Evolutionary conservation across 2,113 vertebrate species (phyloP).

Genomic region (Macroglossus sobrinus): DNA sequence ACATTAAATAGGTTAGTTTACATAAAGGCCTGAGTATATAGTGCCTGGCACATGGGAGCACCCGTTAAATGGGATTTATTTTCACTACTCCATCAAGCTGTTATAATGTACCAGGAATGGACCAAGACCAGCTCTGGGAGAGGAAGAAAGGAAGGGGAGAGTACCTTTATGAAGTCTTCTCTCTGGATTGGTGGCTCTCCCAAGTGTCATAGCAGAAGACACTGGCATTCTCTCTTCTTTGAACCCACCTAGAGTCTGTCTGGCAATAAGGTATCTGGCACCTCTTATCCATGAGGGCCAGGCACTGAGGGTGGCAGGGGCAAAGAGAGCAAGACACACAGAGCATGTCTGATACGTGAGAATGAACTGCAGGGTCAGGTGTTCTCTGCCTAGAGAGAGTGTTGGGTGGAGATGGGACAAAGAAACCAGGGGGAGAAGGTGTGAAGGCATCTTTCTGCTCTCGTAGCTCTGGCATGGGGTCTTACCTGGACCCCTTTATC

Average conservation of each 20-base stretch:
- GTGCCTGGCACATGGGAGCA: not conserved
- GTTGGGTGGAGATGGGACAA: rapidly evolving
- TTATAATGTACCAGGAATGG: not conserved
- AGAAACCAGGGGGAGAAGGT: not conserved
- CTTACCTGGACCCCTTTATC: not conserved
- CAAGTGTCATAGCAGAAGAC: not conserved
- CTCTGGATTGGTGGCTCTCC: not conserved
- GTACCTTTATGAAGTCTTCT: not conserved
- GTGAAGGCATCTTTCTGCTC: not conserved
- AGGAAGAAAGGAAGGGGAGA: not conserved
- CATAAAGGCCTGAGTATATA: not conserved
- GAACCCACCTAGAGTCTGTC: not conserved
- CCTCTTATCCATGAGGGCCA: not conserved
- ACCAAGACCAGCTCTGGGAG: not conserved
- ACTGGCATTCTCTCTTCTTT: not conserved
- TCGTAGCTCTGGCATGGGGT: not conserved
- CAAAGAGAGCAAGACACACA: too few species aligned
- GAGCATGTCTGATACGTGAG: not conserved
- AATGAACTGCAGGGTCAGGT: not conserved
- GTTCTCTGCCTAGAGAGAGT: not conserved
- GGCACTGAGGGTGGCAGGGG: not conserved
- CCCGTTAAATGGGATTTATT: not conserved
- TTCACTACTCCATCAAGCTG: not conserved
- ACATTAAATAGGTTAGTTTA: not conserved
- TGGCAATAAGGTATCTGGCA: not conserved